These are phyloP conservation scores for Trachemys scripta DNA, from an alignment of 2,113 vertebrate genomes.

Conservation along the genomic window DNA sequence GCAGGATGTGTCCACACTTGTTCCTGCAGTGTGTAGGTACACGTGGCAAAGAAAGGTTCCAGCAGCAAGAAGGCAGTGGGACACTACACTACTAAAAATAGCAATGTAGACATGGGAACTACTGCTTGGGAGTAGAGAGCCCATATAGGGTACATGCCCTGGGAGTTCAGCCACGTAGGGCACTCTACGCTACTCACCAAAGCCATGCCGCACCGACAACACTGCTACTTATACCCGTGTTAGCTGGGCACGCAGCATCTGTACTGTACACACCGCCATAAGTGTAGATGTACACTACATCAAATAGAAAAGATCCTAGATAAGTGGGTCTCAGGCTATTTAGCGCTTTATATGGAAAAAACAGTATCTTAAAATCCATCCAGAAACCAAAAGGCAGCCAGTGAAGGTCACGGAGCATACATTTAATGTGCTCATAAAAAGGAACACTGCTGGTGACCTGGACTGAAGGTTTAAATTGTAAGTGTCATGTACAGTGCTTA, in stretches of 20 bases:
- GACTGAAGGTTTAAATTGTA: neutral
- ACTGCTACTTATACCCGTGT: neutral
- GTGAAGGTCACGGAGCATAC: neutral
- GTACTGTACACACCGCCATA: neutral
- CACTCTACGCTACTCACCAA: neutral
- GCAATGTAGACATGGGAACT: neutral
- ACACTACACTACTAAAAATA: neutral
- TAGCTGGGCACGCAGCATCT: neutral
- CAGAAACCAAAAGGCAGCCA: neutral
- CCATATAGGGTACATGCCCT: neutral
- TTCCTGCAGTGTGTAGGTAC: neutral
- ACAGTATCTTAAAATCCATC: neutral
- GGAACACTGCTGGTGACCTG: neutral
- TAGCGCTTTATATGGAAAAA: neutral
- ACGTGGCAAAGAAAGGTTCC: neutral
- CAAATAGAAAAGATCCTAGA: neutral
- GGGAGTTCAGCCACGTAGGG: neutral
- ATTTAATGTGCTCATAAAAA: neutral
- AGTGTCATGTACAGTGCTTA: neutral
- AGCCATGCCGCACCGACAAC: neutral
- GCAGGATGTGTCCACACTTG: neutral
- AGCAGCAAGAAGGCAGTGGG: neutral
- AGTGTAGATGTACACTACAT: neutral
- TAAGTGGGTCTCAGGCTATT: neutral
- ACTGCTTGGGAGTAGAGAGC: neutral